Evolutionary conservation across 2,113 vertebrate species (phyloP), one percentile per base, ranked within the genome.

Genomic region (Pyrgilauda ruficollis): DNA sequence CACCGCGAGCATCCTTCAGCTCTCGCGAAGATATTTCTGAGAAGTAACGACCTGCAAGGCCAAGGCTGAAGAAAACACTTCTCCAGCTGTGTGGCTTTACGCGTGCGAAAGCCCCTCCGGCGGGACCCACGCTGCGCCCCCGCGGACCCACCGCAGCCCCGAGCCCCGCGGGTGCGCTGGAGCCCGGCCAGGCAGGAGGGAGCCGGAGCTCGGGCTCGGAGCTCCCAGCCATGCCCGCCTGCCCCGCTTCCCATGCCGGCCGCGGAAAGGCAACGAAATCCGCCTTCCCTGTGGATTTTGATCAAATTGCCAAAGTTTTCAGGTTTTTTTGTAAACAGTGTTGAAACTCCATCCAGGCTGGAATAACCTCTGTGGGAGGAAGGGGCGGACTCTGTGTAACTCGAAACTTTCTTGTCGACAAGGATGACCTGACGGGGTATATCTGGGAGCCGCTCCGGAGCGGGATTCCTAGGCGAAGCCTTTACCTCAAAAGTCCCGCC

Each of bases 331-430:
- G 19, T 23, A 28, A 68, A 26, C 21, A 13, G 5, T 7, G 68
- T 50, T 53, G 44, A 58, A 93, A 94, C 46, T 86, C 82, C 58
- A 62, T 28, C 15, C 56, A 13, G 79, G 93, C 74, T 81, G 53
- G 84, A 93, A 90, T 90, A 97, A 97, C 95, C 97, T 87, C 86
- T 16, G 72, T 27, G 76, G 44, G 84, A 87, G 68, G 89, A 84
- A 75, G 77, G 67, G 78, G 69, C 59, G 92, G 89, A 72, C 78
- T 84, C 58, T 27, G 35, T 13, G 87, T 63, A 92, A 96, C 91
- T 87, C 56, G 83, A 97, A 98, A 98, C 97, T 98, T 98, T 97
- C 68, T 47, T 84, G 62, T 64, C 13, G 2, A 39, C 35, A 10
- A 77, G 27, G 84, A 74, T 33, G 31, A 80, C 43, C 74, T 61